These are phyloP conservation scores for Acrocephalus kingi DNA, from an alignment of 2,113 vertebrate species.

Conservation along the genomic window DNA sequence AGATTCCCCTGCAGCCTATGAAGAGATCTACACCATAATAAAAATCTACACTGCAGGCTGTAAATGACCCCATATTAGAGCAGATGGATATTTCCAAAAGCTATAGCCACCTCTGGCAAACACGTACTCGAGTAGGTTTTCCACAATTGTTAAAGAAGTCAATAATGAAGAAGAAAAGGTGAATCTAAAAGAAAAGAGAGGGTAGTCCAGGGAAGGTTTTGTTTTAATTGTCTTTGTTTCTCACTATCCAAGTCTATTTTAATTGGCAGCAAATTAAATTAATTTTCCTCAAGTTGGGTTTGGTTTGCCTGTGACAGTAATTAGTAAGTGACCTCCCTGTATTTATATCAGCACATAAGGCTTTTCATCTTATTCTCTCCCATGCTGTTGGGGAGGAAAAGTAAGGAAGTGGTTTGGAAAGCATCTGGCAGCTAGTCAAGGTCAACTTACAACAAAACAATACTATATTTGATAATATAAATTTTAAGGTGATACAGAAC, in stretches of 20 bases:
- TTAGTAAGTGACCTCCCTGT: neutral
- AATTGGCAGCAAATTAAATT: neutral
- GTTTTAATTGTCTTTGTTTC: neutral
- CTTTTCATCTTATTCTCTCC: neutral
- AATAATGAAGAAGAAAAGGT: neutral
- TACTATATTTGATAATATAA: neutral
- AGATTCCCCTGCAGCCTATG: neutral
- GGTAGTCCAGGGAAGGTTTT: neutral
- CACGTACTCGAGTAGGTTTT: fast-evolving
- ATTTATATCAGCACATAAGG: neutral
- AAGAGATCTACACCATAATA: neutral
- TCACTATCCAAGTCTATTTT: neutral
- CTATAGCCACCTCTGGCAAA: too few relatives aligned
- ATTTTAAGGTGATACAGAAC: neutral
- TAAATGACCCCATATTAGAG: neutral
- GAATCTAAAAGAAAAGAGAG: neutral
- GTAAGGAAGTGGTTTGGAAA: neutral
- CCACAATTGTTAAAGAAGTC: neutral
- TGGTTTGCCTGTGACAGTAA: neutral
- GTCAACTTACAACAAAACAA: neutral
- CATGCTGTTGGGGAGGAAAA: neutral
- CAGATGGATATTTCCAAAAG: neutral
- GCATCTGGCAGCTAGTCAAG: neutral
- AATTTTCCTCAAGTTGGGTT: neutral
- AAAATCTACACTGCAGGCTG: neutral